Evolutionary conservation across 2,113 vertebrate genomes (phyloP).

Genomic region (Tamias sibiricus): DNA sequence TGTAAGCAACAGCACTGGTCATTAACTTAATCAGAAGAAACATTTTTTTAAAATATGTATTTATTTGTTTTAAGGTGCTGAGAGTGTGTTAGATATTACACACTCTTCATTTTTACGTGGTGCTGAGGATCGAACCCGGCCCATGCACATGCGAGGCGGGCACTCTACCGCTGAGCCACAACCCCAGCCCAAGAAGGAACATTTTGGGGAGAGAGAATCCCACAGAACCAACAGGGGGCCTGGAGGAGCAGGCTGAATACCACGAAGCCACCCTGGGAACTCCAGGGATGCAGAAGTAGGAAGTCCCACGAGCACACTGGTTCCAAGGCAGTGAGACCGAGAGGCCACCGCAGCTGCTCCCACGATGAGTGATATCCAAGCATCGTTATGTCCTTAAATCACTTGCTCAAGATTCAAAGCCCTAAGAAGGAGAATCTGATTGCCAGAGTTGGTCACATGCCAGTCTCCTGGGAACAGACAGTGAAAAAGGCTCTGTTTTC

Average conservation of each 20-base stretch:
- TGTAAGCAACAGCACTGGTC: neutral
- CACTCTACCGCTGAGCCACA: no score
- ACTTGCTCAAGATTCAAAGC: neutral
- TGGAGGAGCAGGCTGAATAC: neutral
- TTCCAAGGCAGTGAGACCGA: neutral
- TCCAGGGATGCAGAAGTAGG: neutral
- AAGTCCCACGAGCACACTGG: neutral
- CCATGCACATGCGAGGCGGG: no score
- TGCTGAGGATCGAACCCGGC: no score
- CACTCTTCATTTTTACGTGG: no score
- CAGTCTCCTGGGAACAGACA: neutral
- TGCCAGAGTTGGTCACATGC: neutral
- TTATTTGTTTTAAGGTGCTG: no score
- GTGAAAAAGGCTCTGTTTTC: neutral
- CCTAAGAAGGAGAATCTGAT: neutral
- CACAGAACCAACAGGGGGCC: neutral
- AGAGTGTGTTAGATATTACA: no score
- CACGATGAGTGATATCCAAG: neutral
- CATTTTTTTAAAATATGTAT: no score
- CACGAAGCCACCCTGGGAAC: neutral
- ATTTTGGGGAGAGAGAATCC: neutral
- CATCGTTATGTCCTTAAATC: neutral
- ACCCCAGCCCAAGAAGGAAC: no score
- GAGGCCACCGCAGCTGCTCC: neutral
- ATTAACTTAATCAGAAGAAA: neutral